A percentile compares a stretch with the other conserved stretches of the same genome.
These are phyloP conservation scores for Colaptes auratus DNA, from an alignment of 2,113 vertebrate genomes.

Conservation along the genomic window DNA sequence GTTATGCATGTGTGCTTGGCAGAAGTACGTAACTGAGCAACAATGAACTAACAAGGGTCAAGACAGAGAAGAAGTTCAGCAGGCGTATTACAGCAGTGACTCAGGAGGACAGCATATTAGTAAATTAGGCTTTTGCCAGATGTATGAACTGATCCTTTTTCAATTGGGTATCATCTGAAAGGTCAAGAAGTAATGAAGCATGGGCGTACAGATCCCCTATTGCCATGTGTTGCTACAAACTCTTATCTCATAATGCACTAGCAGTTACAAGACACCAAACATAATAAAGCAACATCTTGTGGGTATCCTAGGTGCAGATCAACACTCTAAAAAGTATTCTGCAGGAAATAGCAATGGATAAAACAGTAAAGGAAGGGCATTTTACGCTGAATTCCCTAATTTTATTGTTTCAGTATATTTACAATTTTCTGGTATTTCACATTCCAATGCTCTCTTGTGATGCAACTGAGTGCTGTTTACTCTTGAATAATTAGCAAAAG, in stretches of 20 bases:
- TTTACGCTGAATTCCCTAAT: background rate
- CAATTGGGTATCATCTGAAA: conserved; percentile 70
- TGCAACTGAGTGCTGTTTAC: conserved; percentile 53
- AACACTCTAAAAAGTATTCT: conserved; percentile 2
- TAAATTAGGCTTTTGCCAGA: conserved; percentile 71
- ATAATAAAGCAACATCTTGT: conserved; percentile 34
- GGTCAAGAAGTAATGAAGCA: conserved; percentile 71
- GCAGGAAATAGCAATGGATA: background rate
- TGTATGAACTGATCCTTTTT: conserved; percentile 75
- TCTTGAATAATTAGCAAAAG: conserved; percentile 67
- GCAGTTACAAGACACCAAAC: conserved; percentile 53
- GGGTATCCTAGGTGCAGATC: background rate
- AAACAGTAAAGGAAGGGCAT: background rate
- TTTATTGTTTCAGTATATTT: background rate
- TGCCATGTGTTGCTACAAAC: conserved; percentile 70
- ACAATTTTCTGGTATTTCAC: conserved; percentile 6
- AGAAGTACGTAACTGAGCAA: conserved; percentile 28
- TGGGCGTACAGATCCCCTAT: conserved; percentile 45
- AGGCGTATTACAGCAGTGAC: conserved; percentile 44
- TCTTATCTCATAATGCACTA: conserved; percentile 51
- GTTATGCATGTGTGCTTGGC: background rate
- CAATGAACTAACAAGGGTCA: conserved; percentile 41
- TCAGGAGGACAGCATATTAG: conserved; percentile 69
- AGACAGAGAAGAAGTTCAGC: conserved; percentile 52
- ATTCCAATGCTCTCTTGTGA: conserved; percentile 50